A percentile compares a stretch with the other conserved stretches of the same genome.
Evolutionary conservation across 1,140 invertebrate species (phyloP).

Genomic region (Cepaea nemoralis): DNA sequence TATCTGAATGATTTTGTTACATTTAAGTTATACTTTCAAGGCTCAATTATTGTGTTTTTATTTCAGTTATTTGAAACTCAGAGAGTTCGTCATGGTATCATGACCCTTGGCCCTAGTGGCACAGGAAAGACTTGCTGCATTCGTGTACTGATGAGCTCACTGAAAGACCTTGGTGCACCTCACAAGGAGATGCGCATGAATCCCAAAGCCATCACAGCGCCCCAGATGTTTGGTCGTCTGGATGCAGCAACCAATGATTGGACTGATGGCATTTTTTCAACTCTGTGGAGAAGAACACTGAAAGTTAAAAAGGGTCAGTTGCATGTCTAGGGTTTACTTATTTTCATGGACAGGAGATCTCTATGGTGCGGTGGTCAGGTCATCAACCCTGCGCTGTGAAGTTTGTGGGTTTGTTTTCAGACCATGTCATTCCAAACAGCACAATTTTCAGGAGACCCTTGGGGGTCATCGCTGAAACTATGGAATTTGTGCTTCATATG

Average conservation of each 20-base stretch:
- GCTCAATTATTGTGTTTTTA: neutral
- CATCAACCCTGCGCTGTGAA: too few species aligned
- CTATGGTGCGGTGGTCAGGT: too few species aligned
- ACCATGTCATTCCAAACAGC: too few species aligned
- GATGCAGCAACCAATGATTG: slow-evolving; percentile 98
- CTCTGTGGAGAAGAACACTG: slow-evolving; percentile 93
- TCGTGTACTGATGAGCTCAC: slow-evolving; percentile 86
- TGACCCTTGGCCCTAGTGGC: slow-evolving; percentile 92
- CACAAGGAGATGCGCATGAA: slow-evolving; percentile 94
- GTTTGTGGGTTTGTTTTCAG: too few species aligned
- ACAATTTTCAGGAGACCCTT: too few species aligned
- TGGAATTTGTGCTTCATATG: too few species aligned
- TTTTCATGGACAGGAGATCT: too few species aligned
- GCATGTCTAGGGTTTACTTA: too few species aligned
- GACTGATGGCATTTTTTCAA: slow-evolving; percentile 98
- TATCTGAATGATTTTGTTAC: too few species aligned
- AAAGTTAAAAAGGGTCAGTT: slow-evolving; percentile 84
- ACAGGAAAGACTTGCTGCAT: slow-evolving; percentile 90
- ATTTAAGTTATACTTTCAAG: neutral
- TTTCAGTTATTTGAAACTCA: slow-evolving; percentile 93
- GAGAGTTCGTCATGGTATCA: slow-evolving; percentile 93
- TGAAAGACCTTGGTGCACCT: slow-evolving; percentile 69
- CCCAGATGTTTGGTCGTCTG: slow-evolving; percentile 96
- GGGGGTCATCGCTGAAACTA: too few species aligned
- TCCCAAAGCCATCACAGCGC: slow-evolving; percentile 95